Evolutionary conservation across 2,888 invertebrate genomes (phyloP).

Genomic region (Ophion ventricosus): DNA sequence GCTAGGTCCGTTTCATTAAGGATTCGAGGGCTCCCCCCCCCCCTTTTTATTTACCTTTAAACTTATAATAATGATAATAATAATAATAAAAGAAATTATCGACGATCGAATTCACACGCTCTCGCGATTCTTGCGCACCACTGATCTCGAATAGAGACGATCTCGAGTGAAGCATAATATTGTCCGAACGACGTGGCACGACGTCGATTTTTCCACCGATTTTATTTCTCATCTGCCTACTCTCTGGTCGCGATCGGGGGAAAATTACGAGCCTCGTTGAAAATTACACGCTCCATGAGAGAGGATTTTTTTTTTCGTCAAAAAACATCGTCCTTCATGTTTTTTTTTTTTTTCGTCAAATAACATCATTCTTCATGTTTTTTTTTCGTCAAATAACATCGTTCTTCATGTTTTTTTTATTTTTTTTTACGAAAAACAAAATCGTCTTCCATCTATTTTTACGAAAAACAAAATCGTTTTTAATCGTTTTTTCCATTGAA

Average conservation of each 20-base stretch:
- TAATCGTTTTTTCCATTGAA: no score
- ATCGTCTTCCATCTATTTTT: conserved; percentile 32
- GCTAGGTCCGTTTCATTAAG: conserved; percentile 32
- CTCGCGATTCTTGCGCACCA: conserved; percentile 36
- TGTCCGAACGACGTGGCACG: no score
- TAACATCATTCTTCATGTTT: no score
- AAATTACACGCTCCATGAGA: no score
- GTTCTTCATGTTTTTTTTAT: conserved; percentile 30
- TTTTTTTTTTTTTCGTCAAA: background rate
- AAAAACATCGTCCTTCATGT: no score
- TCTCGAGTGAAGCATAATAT: no score
- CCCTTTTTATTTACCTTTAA: conserved; percentile 4
- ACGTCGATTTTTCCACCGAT: no score
- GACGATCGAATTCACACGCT: conserved; percentile 62
- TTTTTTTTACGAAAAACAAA: background rate
- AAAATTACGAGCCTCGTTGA: no score
- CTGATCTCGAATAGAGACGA: conserved; percentile 35
- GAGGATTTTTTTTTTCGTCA: background rate
- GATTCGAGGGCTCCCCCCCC: conserved; percentile 42
- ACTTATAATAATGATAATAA: background rate
- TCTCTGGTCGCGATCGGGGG: no score
- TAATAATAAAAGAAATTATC: conserved; percentile 50
- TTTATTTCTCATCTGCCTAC: no score
- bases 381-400: background rate
- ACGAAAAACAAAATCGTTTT: conserved; percentile 9